Evolutionary conservation across 2,888 invertebrate species (phyloP).

Genomic region (Papilio demoleus): DNA sequence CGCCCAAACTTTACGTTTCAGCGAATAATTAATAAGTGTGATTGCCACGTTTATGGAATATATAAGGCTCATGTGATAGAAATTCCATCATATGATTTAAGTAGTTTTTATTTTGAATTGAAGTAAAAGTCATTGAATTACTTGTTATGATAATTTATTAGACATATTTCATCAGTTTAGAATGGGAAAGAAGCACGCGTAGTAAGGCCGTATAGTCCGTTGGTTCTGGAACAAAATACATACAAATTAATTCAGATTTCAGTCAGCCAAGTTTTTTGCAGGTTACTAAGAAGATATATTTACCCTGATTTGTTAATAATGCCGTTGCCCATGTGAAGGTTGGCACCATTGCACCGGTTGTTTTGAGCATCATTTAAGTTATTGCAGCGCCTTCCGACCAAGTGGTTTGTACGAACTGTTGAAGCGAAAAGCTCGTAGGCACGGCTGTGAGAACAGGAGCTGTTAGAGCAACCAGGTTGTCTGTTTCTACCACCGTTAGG

Average conservation of each 20-base stretch:
- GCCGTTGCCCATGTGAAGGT: conserved; percentile 50
- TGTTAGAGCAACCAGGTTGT: conserved; percentile 53
- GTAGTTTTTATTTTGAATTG: neutral
- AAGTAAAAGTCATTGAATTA: neutral
- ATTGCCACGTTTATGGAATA: too few relatives aligned
- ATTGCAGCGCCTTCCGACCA: conserved; percentile 51
- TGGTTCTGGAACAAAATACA: conserved; percentile 40
- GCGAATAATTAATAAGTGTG: too few relatives aligned
- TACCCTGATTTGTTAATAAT: conserved; percentile 49
- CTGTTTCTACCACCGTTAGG: conserved; percentile 54
- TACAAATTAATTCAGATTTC: neutral
- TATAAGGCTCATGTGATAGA: too few relatives aligned
- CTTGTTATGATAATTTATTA: neutral
- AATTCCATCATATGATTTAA: too few relatives aligned
- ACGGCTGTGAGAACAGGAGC: conserved; percentile 53
- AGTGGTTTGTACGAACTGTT: conserved; percentile 49
- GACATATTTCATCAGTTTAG: conserved; percentile 24
- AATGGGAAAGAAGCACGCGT: conserved; percentile 41
- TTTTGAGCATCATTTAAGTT: conserved; percentile 47
- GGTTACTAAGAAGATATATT: too few relatives aligned
- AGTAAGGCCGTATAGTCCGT: conserved; percentile 41
- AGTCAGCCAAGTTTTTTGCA: neutral
- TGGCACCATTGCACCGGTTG: conserved; percentile 47
- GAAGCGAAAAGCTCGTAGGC: conserved; percentile 51
- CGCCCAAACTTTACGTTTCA: too few relatives aligned